A percentile compares a stretch with the other conserved stretches of the same genome.
phyloP scores from a whole-genome alignment of 2,113 vertebrate species.

The Chitala chitala region DNA sequence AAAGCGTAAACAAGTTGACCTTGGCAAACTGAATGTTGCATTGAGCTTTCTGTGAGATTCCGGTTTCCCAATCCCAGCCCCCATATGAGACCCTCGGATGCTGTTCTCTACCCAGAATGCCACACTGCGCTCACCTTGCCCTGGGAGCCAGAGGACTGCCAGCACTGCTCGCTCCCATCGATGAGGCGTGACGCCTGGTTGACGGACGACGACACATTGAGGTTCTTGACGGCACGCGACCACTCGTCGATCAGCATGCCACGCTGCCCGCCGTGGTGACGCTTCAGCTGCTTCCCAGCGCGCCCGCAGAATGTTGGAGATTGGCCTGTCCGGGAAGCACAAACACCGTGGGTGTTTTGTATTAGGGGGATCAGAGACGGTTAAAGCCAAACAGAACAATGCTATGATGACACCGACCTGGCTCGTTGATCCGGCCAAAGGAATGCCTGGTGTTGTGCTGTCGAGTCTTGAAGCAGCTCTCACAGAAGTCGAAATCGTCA shows the following conservation, averaged over 20 bases:
- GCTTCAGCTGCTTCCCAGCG: constrained; percentile 90
- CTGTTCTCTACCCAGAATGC: background rate
- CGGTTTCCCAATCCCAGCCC: background rate
- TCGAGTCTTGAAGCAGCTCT: constrained; percentile 92
- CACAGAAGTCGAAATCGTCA: constrained; percentile 97
- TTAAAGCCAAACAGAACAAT: background rate
- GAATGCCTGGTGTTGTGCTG: constrained; percentile 89
- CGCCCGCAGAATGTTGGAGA: constrained; percentile 86
- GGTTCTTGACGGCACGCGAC: constrained; percentile 88
- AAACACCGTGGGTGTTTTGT: background rate
- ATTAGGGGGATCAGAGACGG: background rate
- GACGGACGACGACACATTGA: constrained; percentile 86
- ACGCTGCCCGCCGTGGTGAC: constrained; percentile 77
- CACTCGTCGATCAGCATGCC: constrained; percentile 94
- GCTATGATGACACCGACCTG: constrained; percentile 58
- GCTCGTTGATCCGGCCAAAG: constrained; percentile 94
- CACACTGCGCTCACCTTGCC: constrained; percentile 72
- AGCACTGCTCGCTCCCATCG: constrained; percentile 87
- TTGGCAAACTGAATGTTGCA: background rate
- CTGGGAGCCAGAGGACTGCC: constrained; percentile 97
- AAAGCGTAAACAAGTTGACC: background rate
- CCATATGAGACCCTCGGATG: background rate
- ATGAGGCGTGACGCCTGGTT: constrained; percentile 90
- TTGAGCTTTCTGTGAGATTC: too few relatives aligned
- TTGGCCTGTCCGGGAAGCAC: constrained; percentile 60